These are phyloP conservation scores for Brachyrhaphis roseni DNA, from an alignment of 2,797 vertebrate species.

Conservation along the genomic window DNA sequence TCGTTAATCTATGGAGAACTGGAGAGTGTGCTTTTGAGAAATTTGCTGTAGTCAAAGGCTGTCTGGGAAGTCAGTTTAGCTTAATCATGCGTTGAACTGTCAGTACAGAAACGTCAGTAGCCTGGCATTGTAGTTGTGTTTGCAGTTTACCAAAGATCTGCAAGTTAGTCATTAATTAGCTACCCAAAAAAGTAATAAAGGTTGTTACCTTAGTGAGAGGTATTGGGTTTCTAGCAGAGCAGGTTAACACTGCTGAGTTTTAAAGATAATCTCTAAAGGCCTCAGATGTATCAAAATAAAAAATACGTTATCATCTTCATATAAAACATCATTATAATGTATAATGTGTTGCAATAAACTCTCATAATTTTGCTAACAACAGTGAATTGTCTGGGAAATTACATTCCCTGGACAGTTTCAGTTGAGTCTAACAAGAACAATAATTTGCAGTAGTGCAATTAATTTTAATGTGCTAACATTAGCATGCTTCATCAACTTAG, in stretches of 20 bases:
- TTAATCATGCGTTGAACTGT: too few relatives aligned
- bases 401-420: background rate
- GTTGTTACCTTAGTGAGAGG: background rate
- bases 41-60: too few relatives aligned
- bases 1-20: too few relatives aligned
- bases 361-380: background rate
- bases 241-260: background rate
- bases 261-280: background rate
- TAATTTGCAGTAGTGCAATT: background rate
- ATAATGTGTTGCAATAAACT: background rate
- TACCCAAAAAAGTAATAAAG: background rate
- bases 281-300: background rate
- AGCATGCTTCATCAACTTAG: background rate
- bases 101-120: too few relatives aligned
- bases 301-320: background rate
- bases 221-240: background rate
- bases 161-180: background rate
- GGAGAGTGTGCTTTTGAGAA: too few relatives aligned
- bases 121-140: too few relatives aligned
- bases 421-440: background rate
- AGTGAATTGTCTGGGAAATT: background rate
- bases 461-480: slow-evolving; percentile 1
- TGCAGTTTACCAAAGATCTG: background rate
- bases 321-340: background rate
- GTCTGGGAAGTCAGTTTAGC: too few relatives aligned